These are phyloP conservation scores for Capreolus pygargus DNA, from an alignment of 2,113 vertebrate genomes.

Conservation along the genomic window DNA sequence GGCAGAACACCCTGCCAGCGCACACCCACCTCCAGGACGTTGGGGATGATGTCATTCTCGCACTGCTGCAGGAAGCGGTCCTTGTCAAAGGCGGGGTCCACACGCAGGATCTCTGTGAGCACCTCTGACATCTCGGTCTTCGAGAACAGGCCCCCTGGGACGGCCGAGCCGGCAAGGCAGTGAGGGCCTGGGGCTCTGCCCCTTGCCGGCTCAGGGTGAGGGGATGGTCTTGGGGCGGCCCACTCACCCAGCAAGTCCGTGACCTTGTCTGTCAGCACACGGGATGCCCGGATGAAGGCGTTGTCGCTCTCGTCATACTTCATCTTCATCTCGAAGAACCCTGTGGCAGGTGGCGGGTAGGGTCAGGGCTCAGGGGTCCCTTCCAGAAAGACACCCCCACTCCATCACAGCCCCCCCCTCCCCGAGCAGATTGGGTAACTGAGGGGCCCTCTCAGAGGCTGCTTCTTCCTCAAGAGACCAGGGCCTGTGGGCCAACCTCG, in stretches of 20 bases:
- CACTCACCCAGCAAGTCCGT: slow-evolving; percentile 90
- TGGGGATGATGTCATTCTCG: slow-evolving; percentile 94
- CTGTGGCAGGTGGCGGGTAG: slow-evolving; percentile 69
- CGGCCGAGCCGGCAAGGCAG: neutral
- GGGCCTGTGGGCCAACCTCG: neutral
- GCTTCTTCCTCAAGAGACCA: neutral
- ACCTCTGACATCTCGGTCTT: slow-evolving; percentile 98
- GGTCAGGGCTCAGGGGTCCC: neutral
- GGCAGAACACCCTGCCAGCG: neutral
- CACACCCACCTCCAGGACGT: slow-evolving; percentile 90
- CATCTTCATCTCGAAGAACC: slow-evolving; percentile 99
- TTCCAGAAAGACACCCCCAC: neutral
- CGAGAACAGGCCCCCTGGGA: slow-evolving; percentile 93
- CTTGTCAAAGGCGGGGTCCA: slow-evolving; percentile 94
- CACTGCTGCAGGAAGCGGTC: slow-evolving; percentile 94
- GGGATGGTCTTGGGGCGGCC: neutral
- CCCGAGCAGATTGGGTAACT: neutral
- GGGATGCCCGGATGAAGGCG: slow-evolving; percentile 90
- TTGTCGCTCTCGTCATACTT: slow-evolving; percentile 98
- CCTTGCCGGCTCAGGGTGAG: accelerated
- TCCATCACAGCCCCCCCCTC: neutral
- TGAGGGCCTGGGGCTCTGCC: too few species aligned
- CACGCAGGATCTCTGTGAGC: slow-evolving; percentile 93
- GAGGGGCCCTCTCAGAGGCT: neutral
- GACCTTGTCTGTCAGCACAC: slow-evolving; percentile 93